Conservation (phyloP, 1,140 invertebrate species). For the Anastrepha ludens region DNA sequence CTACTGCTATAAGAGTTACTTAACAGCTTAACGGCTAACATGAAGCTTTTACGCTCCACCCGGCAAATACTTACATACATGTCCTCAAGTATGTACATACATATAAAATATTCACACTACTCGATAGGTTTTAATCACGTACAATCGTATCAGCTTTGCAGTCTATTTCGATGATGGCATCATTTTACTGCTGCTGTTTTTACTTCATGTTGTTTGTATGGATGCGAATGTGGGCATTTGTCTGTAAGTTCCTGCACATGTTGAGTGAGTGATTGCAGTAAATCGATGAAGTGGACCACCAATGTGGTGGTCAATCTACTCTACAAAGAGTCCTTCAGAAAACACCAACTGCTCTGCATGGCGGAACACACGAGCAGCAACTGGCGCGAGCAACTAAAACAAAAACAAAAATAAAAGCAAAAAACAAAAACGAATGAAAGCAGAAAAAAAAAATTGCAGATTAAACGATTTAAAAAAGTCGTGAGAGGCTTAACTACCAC, state of each 20-base stretch:
- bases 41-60: too few species aligned
- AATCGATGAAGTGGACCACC: constrained; percentile 51
- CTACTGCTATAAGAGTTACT: too few species aligned
- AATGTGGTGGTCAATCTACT: constrained; percentile 34
- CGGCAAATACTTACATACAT: too few species aligned
- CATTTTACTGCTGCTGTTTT: background rate
- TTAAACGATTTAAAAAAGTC: constrained; percentile 46
- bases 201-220: background rate
- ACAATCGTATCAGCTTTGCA: background rate
- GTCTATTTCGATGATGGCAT: background rate
- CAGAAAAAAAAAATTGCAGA: constrained; percentile 19
- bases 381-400: background rate
- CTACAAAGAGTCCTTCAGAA: constrained; percentile 38
- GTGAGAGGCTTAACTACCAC: constrained; percentile 47
- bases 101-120: background rate
- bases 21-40: too few species aligned
- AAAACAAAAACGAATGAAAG: background rate
- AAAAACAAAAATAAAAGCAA: background rate
- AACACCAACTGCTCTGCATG: background rate
- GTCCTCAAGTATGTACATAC: too few species aligned
- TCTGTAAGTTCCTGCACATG: background rate
- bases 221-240: background rate
- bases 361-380: background rate
- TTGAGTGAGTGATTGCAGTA: constrained; percentile 48
- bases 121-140: background rate